Base-by-base conservation (phyloP, 2,113 vertebrate genomes). In the Cavia porcellus region DNA sequence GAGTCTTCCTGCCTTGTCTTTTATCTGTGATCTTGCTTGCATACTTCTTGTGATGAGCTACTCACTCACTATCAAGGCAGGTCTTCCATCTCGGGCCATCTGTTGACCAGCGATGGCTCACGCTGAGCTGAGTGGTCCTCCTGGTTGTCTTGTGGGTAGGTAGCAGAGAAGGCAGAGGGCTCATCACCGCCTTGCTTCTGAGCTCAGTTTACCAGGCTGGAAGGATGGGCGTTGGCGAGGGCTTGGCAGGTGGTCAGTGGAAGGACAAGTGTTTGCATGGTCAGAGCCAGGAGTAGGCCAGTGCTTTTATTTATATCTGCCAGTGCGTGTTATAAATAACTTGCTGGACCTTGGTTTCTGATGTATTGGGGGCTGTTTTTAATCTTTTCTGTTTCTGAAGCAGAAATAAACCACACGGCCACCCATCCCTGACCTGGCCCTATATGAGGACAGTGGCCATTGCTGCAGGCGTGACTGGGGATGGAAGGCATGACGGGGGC, bases 261-360 rank as follows among this genome's bases (percentile, higher is more conserved):
- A 92, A 82, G 77, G 38, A 92, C 82, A 64, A 93, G 38, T 38
- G 70, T 96, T 94, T 93, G 83, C 80, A 52, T 19, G 19, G 42
- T 83, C 82, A 66, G 59, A 30, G 89, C 38, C 42, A 83, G 30
- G 64, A 86, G 59, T 79, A 89, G 42, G 66, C 32, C 85, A 81
- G 28, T 19, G 28, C 59, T 96, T 94, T 92, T 90, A 82, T 93
- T 96, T 92, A 91, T 81, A 95, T 30, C 72, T 70, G 88, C 52
- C 64, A 42, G 64, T 42, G 70, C 30, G 0, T 80, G 82, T n/a
- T 93, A 85, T 83, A 90, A 92, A 90, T 95, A 96, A 95, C 66
- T 86, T 35, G 1, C 24, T 59, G 45, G 94, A 79, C 89, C 66
- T 90, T 14, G 32, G 66, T 86, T 80, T 97, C 25, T 91, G 75